Base-by-base conservation (phyloP, 2,797 vertebrate genomes). In the Iguana delicatissima region DNA sequence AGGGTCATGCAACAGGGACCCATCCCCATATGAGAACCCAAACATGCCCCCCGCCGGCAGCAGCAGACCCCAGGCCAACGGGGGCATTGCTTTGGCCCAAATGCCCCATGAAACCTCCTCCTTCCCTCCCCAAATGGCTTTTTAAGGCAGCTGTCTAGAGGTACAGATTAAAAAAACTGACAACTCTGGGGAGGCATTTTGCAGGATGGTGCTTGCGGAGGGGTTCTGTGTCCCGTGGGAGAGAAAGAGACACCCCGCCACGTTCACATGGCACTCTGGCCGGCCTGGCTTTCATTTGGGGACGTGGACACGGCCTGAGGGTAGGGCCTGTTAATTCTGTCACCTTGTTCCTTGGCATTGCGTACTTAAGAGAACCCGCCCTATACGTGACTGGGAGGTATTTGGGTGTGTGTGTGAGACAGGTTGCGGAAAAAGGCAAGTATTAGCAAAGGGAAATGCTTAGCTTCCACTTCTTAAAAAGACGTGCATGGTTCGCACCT, bases 191-290 rank as follows among this genome's bases (percentile, higher is more conserved):
- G 0, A 0, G 0, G 72, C 26, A 6, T 90, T 91, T 84, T 92
- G 88, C 76, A 88, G 84, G 88, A 94, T 91, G 92, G 8, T 69
- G 89, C 14, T 18, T 84, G 93, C 80, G 42, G 93, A 1, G 59
- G 77, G 32, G 1, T 26, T 52, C 86, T n/a, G 0, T 1, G 7
- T 8, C 42, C 59, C 22, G 32, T 3, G 6, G 14, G 46, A 2
- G 62, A 64, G 62, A 64, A 46, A 46, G 42, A 46, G 42, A 46
- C 42, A 4, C 42, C 42, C 42, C 6, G 6, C 64, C 64, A 29
- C 64, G 0, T 67, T 29, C 9, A 9, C 64, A 7, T 22, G 32
- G n/a, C 81, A 26, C 13, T n/a, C 10, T 32, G 80, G 52, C 52
- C 35, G 32, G 18, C 24, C 42, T 4, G 64, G n/a, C 8, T 46